These are phyloP conservation scores for Notothenia rossii DNA, from an alignment of 2,113 vertebrate species.

Conservation along the genomic window DNA sequence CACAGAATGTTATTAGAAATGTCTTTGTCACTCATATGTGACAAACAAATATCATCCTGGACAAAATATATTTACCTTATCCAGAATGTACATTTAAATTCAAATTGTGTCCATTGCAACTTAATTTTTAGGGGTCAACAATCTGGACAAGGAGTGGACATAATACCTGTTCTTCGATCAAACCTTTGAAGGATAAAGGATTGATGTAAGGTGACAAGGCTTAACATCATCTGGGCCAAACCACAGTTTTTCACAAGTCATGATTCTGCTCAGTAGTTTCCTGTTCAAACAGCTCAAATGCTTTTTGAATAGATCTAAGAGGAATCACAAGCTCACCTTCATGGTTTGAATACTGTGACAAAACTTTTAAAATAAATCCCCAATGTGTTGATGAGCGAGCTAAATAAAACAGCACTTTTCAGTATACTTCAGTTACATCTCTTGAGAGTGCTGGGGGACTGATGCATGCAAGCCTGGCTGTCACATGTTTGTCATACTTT, in stretches of 20 bases:
- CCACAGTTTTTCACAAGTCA: neutral
- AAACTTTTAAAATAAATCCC: slow-evolving; percentile 53
- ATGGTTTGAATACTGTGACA: slow-evolving; percentile 37
- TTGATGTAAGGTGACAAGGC: neutral
- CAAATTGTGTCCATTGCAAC: no score
- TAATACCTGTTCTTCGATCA: neutral
- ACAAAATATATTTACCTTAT: no score
- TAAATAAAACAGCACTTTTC: slow-evolving; percentile 57
- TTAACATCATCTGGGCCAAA: no score
- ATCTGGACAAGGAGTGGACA: neutral
- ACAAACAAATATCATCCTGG: no score
- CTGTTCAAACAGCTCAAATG: neutral
- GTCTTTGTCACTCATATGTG: no score
- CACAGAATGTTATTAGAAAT: no score
- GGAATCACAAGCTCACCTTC: neutral
- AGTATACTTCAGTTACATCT: slow-evolving; percentile 59
- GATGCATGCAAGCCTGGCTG: slow-evolving; percentile 47
- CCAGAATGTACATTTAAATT: no score
- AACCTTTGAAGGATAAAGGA: neutral
- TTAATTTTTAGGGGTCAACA: no score
- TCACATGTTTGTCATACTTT: slow-evolving; percentile 64
- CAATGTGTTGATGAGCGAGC: slow-evolving; percentile 30
- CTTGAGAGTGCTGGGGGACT: slow-evolving; percentile 35
- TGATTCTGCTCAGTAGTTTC: neutral
- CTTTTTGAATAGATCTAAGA: slow-evolving; percentile 31